Percentiles rank a stretch among this genome's conserved stretches.
phyloP scores from a whole-genome alignment of 1,140 invertebrate genomes.

The Heliconius congener region DNA sequence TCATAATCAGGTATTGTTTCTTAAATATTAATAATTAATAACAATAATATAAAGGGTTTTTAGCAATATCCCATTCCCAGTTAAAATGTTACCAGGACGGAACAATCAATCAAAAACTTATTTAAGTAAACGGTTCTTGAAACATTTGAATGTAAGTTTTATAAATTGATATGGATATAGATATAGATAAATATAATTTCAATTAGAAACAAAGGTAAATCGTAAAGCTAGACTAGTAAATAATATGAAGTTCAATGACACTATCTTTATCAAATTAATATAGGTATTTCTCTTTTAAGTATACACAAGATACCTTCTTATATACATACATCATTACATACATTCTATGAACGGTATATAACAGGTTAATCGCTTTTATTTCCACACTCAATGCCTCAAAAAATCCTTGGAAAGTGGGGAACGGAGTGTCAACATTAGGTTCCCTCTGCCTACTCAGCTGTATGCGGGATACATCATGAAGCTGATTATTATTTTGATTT shows the following conservation, averaged over 20 bases:
- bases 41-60: conserved; percentile 1
- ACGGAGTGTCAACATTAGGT: too few relatives aligned
- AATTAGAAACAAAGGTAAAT: background rate
- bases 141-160: background rate
- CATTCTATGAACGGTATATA: background rate
- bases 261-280: background rate
- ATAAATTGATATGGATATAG: background rate
- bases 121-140: background rate
- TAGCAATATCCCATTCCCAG: conserved; percentile 6
- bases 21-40: background rate
- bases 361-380: background rate
- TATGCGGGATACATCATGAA: too few relatives aligned
- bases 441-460: too few relatives aligned
- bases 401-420: too few relatives aligned
- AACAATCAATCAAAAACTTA: background rate
- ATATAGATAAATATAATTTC: background rate
- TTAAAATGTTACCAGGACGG: conserved; percentile 10
- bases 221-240: background rate
- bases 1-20: background rate
- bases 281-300: background rate
- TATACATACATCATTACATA: background rate
- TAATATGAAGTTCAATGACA: background rate
- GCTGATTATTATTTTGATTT: too few relatives aligned
- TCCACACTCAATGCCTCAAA: too few relatives aligned
- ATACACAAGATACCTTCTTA: background rate